Conservation (phyloP, 2,113 vertebrate genomes). For the Apodemus speciosus region DNA sequence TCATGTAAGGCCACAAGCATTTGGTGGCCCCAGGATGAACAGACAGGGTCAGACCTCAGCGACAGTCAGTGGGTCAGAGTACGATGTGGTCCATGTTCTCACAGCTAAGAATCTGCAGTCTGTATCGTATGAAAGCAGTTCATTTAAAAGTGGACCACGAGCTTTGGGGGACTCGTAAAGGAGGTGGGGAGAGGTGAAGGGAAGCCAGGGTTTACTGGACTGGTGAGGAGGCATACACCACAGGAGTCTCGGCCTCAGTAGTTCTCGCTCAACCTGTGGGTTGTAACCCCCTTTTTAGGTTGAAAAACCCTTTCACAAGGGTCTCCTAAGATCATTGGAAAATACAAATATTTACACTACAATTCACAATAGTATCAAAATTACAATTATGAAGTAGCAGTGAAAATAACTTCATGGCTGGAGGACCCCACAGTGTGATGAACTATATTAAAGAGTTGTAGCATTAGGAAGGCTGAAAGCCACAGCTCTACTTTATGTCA, state of each 20-base stretch:
- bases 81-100: background rate
- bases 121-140: slow-evolving; percentile 27
- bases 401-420: background rate
- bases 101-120: background rate
- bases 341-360: background rate
- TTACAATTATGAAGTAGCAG: background rate
- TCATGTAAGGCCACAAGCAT: background rate
- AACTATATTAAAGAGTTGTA: background rate
- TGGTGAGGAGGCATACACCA: background rate
- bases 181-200: background rate
- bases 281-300: background rate
- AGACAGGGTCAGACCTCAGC: slow-evolving; percentile 1
- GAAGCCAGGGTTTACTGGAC: slow-evolving; percentile 16
- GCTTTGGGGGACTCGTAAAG: slow-evolving; percentile 19
- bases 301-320: background rate
- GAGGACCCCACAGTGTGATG: background rate
- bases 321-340: background rate
- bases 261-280: background rate
- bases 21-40: background rate
- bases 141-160: slow-evolving; percentile 28
- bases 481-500: background rate
- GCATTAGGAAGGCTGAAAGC: background rate
- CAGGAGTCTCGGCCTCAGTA: background rate
- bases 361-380: background rate
- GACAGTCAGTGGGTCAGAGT: background rate